Conservation (phyloP, 2,113 vertebrate species). For the Anser brachyrhynchus region DNA sequence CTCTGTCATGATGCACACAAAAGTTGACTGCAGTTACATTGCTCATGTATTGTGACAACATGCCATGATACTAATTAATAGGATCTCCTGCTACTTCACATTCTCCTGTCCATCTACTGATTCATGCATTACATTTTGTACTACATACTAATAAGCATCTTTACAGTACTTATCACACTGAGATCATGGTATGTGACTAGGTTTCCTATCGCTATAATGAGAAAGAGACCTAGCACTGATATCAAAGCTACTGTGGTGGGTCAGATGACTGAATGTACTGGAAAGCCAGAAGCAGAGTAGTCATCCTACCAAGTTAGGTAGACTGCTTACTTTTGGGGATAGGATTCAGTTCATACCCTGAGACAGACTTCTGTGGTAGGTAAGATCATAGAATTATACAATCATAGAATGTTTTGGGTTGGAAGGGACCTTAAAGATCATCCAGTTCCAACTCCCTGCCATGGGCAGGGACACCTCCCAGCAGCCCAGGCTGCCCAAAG, state of each 20-base stretch:
- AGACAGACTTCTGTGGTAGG: neutral
- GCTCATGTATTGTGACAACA: neutral
- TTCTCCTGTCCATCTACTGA: neutral
- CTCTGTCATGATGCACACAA: neutral
- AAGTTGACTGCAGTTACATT: neutral
- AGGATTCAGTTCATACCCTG: neutral
- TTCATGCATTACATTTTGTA: neutral
- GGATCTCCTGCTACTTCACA: neutral
- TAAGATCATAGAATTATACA: neutral
- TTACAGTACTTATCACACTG: accelerated
- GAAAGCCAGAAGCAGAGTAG: neutral
- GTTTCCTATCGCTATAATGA: neutral
- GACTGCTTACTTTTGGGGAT: neutral
- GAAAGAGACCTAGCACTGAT: neutral
- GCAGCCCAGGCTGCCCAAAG: too few species aligned
- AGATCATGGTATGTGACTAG: neutral
- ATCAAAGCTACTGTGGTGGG: neutral
- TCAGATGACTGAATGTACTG: neutral
- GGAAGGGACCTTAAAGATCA: too few species aligned
- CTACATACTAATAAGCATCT: neutral
- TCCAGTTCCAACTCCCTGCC: too few species aligned
- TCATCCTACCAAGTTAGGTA: neutral
- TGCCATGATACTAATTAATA: neutral
- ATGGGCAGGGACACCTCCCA: too few species aligned
- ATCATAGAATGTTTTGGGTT: too few species aligned